phyloP scores from a whole-genome alignment of 2,888 invertebrate species.

The Drosophila siamana region DNA sequence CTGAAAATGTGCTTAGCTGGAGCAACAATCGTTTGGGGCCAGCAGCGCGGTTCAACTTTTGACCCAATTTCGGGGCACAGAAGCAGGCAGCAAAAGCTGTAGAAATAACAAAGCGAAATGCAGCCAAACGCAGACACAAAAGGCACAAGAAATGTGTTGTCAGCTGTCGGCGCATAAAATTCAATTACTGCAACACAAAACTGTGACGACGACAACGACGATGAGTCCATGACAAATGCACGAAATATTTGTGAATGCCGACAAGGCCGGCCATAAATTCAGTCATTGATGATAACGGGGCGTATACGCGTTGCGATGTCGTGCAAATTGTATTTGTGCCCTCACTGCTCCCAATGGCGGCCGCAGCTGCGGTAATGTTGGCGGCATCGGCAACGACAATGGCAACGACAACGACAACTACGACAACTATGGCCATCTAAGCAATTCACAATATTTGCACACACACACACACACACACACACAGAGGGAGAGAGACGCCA shows the following conservation, averaged over 20 bases:
- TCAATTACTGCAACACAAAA: conserved; percentile 47
- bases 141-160: conserved; percentile 16
- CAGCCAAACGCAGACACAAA: conserved; percentile 19
- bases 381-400: conserved; percentile 17
- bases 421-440: conserved; percentile 29
- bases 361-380: conserved; percentile 17
- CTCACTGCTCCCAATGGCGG: conserved; percentile 5
- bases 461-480: conserved; percentile 9
- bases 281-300: conserved; percentile 61
- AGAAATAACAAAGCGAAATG: conserved; percentile 11
- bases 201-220: conserved; percentile 7
- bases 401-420: not conserved
- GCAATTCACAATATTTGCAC: conserved; percentile 61
- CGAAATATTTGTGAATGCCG: conserved; percentile 53
- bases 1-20: conserved; percentile 51
- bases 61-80: conserved; percentile 59
- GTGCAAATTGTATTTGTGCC: conserved; percentile 55
- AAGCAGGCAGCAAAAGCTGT: too few relatives aligned
- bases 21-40: conserved; percentile 35
- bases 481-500: not conserved
- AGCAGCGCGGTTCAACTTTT: conserved; percentile 51
- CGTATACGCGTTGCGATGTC: conserved; percentile 60
- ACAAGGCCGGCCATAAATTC: conserved; percentile 65
- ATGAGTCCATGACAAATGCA: conserved; percentile 47
- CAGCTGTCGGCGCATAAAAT: conserved; percentile 57